phyloP scores from a whole-genome alignment of 2,888 invertebrate species.

The Leptothorax acervorum region DNA sequence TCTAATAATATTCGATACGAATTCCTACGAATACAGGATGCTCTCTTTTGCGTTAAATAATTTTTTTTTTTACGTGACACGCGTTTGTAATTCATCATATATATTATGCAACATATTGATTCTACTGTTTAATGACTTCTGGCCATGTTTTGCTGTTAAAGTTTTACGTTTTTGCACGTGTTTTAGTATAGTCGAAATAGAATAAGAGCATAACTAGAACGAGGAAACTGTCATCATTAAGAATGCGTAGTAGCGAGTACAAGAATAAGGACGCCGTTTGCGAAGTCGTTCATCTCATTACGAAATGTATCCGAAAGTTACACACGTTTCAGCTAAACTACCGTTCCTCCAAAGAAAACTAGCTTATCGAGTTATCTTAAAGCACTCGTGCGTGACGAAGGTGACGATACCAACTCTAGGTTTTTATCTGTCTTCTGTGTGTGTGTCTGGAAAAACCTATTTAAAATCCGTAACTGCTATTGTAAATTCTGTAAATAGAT shows the following conservation, averaged over 20 bases:
- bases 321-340: slow-evolving; percentile 25
- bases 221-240: not conserved
- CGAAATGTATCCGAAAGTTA: slow-evolving; percentile 51
- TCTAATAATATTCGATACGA: not conserved
- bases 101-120: not conserved
- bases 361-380: slow-evolving; percentile 38
- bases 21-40: not conserved
- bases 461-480: not conserved
- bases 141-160: not conserved
- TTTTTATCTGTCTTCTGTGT: not conserved
- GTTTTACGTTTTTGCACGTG: not conserved
- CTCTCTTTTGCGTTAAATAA: not conserved
- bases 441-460: not conserved
- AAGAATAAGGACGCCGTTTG: slow-evolving; percentile 38
- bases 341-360: slow-evolving; percentile 21
- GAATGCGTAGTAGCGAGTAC: slow-evolving; percentile 2
- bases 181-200: not conserved
- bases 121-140: not conserved
- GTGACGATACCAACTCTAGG: not conserved
- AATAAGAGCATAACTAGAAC: not conserved
- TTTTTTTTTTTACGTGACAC: not conserved
- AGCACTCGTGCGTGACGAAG: slow-evolving; percentile 12
- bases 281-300: slow-evolving; percentile 58
- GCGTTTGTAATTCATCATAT: not conserved
- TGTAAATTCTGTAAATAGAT: not conserved